Percentiles rank a stretch among this genome's conserved stretches.
Evolutionary conservation across 2,113 vertebrate genomes (phyloP).

Genomic region (Eidolon helvum): DNA sequence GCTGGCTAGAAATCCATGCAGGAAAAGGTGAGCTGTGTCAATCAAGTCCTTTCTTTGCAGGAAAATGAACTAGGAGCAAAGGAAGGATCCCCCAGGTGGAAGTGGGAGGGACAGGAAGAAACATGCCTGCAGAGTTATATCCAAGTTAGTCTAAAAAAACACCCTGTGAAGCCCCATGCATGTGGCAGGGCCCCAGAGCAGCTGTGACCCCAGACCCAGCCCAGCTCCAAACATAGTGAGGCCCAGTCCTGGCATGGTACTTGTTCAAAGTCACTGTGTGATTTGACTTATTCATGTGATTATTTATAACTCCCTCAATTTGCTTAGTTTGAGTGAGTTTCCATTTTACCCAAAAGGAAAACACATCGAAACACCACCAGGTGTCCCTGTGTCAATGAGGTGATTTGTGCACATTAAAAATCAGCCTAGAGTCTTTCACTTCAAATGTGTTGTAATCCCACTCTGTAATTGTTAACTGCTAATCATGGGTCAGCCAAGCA

Average conservation of each 20-base stretch:
- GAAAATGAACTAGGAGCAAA: background rate
- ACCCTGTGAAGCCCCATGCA: rapidly evolving
- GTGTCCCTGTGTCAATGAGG: background rate
- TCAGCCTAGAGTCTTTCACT: background rate
- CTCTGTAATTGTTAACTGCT: no score
- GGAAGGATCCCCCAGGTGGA: background rate
- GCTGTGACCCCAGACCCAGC: background rate
- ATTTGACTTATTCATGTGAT: background rate
- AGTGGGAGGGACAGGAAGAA: background rate
- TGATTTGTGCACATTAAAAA: background rate
- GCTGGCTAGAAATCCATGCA: background rate
- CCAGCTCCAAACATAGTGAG: background rate
- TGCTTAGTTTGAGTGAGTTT: background rate
- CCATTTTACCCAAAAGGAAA: background rate
- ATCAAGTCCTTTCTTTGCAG: background rate
- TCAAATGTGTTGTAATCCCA: background rate
- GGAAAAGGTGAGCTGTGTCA: background rate
- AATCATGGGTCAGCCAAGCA: background rate
- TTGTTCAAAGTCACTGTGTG: background rate
- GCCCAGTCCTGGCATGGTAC: no score
- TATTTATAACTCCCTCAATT: background rate
- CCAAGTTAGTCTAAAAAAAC: background rate
- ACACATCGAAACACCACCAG: no score
- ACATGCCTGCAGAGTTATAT: background rate
- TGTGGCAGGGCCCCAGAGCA: background rate